Conservation (phyloP, 1,140 invertebrate genomes). For the Plutomurus gul region DNA sequence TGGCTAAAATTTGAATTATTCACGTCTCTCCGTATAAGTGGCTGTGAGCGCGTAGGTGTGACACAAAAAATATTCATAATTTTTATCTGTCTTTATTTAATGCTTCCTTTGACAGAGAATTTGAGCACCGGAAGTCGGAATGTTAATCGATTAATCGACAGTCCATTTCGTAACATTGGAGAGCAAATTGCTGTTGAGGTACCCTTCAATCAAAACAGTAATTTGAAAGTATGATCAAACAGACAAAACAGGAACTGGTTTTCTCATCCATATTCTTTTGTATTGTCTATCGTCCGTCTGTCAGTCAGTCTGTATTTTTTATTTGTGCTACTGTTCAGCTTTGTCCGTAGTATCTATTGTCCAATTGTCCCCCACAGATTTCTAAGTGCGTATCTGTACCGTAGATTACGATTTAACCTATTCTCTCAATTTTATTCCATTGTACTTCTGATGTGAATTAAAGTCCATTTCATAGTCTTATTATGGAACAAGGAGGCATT, state of each 20-base stretch:
- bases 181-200: constrained; percentile 75
- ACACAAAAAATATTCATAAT: background rate
- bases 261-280: background rate
- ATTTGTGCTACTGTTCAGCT: no score
- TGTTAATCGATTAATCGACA: constrained; percentile 71
- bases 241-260: background rate
- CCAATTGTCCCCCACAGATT: no score
- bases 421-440: no score
- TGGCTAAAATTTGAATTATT: no score
- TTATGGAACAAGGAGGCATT: no score
- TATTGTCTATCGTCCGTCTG: background rate
- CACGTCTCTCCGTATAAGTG: no score
- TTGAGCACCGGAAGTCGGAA: constrained; percentile 57
- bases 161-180: constrained; percentile 77
- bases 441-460: no score
- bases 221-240: constrained; percentile 6
- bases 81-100: background rate
- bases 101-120: background rate
- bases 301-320: no score
- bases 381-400: no score
- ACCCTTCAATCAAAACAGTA: background rate
- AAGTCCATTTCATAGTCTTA: no score
- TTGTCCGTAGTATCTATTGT: no score
- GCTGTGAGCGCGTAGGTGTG: background rate
- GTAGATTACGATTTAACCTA: no score